Base-by-base conservation (phyloP, 2,797 vertebrate species). In the Lepidocolaptes lacrymiger region DNA sequence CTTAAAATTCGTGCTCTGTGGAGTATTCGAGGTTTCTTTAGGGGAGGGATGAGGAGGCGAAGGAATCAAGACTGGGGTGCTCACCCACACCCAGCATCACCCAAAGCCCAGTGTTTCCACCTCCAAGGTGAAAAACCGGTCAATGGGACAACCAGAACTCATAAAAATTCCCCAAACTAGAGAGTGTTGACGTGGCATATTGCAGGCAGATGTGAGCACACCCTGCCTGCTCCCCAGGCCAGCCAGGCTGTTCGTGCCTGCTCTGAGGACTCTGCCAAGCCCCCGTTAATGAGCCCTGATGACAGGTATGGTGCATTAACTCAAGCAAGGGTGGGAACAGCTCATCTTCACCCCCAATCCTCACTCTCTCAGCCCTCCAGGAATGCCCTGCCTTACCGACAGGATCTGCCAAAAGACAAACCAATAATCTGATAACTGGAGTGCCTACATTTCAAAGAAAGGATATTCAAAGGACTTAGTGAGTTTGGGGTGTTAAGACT, bases 191-290 rank as follows among this genome's bases (percentile, higher is more conserved):
- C 52, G 41, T 94, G 93, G 89, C 91, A 44, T 76, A 41, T 93
- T 94, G 96, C 80, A 92, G 92, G 46, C 95, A 96, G 94, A 96
- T 94, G 94, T 87, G 77, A 76, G 78, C 14, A 3, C 28, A 0
- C 64, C 69, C 51, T 89, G 94, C 85, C 75, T 89, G 91, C 85
- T 94, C 78, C 39, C 81, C 3, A 54, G 88, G 94, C 95, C 94
- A 88, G 41, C 18, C 63, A 19, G 67, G 32, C 91, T 79, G 91
- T 87, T 95, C 19, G 0, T 94, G 93, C 68, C 81, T 91, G 91
- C 44, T 30, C 26, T 73, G 8, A 89, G 91, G 93, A 81, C 52
- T 4, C 44, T 61, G 91, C 94, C 96, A 92, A 93, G 82, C 87
- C 93, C 66, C 2, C n/a, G 68, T 41, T 92, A 93, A 91, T 85